Conservation (phyloP, 2,113 vertebrate species). For the Corythornis cristatus region DNA sequence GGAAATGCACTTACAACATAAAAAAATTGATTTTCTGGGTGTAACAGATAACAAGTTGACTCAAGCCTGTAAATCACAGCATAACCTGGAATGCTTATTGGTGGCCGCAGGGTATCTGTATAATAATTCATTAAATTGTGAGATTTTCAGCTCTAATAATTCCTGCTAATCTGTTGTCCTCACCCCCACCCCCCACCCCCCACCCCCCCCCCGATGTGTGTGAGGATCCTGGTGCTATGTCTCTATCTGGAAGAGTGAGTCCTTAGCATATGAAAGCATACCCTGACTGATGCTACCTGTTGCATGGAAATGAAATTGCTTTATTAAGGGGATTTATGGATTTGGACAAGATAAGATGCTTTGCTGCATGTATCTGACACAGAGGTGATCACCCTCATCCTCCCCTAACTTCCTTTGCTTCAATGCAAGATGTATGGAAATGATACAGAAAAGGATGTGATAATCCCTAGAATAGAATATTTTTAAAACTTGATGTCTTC, state of each 20-base stretch:
- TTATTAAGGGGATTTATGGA: slow-evolving; percentile 57
- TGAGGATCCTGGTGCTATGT: not conserved
- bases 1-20: not conserved
- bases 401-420: not conserved
- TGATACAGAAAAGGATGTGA: slow-evolving; percentile 37
- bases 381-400: not conserved
- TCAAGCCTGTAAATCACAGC: slow-evolving; percentile 7
- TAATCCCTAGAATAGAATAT: not conserved
- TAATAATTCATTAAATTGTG: slow-evolving; percentile 24
- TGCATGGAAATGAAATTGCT: slow-evolving; percentile 36
- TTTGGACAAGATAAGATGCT: slow-evolving; percentile 50
- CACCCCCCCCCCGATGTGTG: not conserved
- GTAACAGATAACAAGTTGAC: not conserved
- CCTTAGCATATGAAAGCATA: slow-evolving; percentile 31
- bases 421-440: slow-evolving; percentile 12
- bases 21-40: slow-evolving; percentile 15
- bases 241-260: not conserved
- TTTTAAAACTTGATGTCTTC: not conserved
- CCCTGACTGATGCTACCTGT: slow-evolving; percentile 53
- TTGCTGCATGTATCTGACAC: slow-evolving; percentile 4
- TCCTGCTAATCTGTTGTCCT: not conserved
- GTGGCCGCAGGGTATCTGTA: not conserved
- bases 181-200: not conserved
- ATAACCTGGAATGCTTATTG: not conserved
- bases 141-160: slow-evolving; percentile 10